Base-by-base conservation (phyloP, 2,888 invertebrate species). In the Trachelus iudaicus region DNA sequence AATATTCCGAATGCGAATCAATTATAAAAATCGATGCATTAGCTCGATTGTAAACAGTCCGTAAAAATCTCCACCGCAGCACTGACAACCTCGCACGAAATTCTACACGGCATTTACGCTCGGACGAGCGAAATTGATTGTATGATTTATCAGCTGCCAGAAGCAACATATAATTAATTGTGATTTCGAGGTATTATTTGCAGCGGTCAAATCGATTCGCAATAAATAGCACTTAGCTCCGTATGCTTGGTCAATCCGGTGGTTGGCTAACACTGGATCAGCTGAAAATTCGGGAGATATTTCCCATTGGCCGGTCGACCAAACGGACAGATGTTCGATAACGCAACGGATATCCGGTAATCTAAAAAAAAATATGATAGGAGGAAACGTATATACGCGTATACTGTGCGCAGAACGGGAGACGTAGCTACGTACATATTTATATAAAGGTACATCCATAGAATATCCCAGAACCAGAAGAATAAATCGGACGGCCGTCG, bases 151-250 rank as follows among this genome's bases (percentile, higher is more conserved):
- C 87, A 82, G 85, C 84, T 86, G 88, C 87, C 87, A 87, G 84
- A 77, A 82, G 87, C 89, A 89, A 87, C 86, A 86, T 88, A 88
- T 85, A 90, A 90, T 90, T 89, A 90, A 90, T 90, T 87, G 86
- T 83, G 84, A 84, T 85, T 83, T 84, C 85, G 84, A 84, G 83
- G 85, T 85, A 87, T 88, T 88, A 87, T 87, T 86, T 83, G 84
- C 83, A 83, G 83, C 82, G 82, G 82, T 84, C 81, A 86, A 83
- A 89, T 90, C 89, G 89, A 89, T 90, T 87, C 80, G 84, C 87
- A 85, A 89, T 89, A 89, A 89, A 90, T 87, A 85, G 83, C 82
- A 84, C 86, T 83, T 75, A 80, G 82, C 77, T 68, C 56, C 69
- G 74, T 74, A 74, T 74, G 74, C 74, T 84, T 80, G 84, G 83